These are phyloP conservation scores for Platynereis dumerilii DNA, from an alignment of 2,888 invertebrate species.

Conservation along the genomic window DNA sequence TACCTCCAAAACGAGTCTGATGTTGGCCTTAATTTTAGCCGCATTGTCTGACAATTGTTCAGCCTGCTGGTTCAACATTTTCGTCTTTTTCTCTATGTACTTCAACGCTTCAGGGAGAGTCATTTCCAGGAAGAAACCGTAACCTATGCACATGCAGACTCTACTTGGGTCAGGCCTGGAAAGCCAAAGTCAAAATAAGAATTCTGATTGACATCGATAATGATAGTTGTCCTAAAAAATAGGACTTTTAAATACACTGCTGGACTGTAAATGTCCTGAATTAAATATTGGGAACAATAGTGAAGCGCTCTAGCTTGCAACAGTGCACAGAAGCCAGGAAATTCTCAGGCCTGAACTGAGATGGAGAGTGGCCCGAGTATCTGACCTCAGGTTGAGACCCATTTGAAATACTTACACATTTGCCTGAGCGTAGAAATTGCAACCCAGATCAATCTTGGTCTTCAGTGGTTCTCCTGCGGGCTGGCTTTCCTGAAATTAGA, in stretches of 20 bases:
- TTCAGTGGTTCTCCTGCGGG: constrained; percentile 70
- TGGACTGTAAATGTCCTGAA: no score
- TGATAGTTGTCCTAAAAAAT: no score
- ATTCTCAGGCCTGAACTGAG: no score
- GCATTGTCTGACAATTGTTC: constrained; percentile 73
- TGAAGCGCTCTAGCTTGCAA: no score
- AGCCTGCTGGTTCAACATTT: constrained; percentile 71
- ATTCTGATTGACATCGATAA: background rate
- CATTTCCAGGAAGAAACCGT: constrained; percentile 78
- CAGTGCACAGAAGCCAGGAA: no score
- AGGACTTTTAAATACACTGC: no score
- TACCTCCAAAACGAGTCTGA: constrained; percentile 78
- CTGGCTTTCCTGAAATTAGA: constrained; percentile 16
- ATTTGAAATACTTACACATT: constrained; percentile 68
- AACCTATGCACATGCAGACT: constrained; percentile 77
- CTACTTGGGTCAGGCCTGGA: constrained; percentile 69
- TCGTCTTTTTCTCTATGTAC: constrained; percentile 75
- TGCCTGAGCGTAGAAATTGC: constrained; percentile 83
- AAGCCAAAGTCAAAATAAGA: constrained; percentile 18
- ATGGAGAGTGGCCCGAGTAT: no score
- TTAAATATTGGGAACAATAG: no score
- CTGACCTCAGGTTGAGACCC: no score
- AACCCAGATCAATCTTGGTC: constrained; percentile 81
- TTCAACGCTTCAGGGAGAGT: constrained; percentile 74
- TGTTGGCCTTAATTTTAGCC: constrained; percentile 77